phyloP scores from a whole-genome alignment of 2,888 invertebrate genomes.

The Amiota communis region DNA sequence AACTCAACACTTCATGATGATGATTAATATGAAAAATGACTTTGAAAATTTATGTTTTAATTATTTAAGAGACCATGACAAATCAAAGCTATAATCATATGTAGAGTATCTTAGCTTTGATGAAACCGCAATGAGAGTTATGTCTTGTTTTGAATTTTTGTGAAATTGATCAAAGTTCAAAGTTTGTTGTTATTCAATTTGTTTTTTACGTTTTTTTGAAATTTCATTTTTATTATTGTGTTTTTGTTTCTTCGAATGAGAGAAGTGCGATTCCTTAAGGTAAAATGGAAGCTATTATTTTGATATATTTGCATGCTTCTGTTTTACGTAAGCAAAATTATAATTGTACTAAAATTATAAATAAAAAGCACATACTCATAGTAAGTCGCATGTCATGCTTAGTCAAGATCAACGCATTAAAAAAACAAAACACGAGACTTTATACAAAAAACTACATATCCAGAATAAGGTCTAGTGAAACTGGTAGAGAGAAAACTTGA shows the following conservation, averaged over 20 bases:
- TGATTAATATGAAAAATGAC: too few relatives aligned
- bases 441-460: not conserved
- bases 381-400: conserved; percentile 10
- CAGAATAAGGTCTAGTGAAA: too few relatives aligned
- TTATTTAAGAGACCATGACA: too few relatives aligned
- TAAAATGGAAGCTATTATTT: not conserved
- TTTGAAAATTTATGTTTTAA: too few relatives aligned
- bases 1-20: too few relatives aligned
- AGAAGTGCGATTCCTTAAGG: not conserved
- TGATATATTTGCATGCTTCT: not conserved
- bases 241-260: not conserved
- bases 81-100: too few relatives aligned
- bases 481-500: too few relatives aligned
- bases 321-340: conserved; percentile 19
- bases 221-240: not conserved
- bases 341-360: not conserved
- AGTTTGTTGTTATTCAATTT: not conserved
- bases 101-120: too few relatives aligned
- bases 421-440: conserved; percentile 14
- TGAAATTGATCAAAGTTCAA: not conserved
- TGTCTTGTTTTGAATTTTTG: not conserved
- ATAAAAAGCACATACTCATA: not conserved
- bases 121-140: too few relatives aligned
- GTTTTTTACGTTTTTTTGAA: not conserved
- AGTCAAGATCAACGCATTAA: conserved; percentile 17